Evolutionary conservation across 2,888 invertebrate genomes (phyloP), one percentile per base, ranked within the genome.

Genomic region (Quadriops clusia): DNA sequence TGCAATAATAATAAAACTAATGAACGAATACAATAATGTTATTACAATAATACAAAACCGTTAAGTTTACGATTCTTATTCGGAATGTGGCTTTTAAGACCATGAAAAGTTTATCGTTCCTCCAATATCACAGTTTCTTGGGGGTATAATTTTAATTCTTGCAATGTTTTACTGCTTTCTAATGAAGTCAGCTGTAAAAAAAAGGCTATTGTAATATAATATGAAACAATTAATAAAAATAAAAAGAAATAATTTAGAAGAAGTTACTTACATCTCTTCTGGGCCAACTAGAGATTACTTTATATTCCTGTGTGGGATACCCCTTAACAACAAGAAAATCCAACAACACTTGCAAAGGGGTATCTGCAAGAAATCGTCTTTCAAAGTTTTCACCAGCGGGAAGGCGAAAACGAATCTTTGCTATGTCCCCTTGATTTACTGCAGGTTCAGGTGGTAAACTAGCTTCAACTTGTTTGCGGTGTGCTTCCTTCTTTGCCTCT

Each of bases 51-150:
- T n/a, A n/a, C n/a, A n/a, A n/a, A n/a, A n/a, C n/a, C n/a, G n/a
- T n/a, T n/a, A n/a, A n/a, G n/a, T n/a, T n/a, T n/a, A n/a, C n/a
- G n/a, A n/a, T n/a, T n/a, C n/a, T n/a, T n/a, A n/a, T n/a, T n/a
- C n/a, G n/a, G n/a, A n/a, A n/a, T n/a, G n/a, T n/a, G n/a, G n/a
- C n/a, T n/a, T n/a, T n/a, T n/a, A n/a, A n/a, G n/a, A n/a, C n/a
- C n/a, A n/a, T n/a, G n/a, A n/a, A n/a, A n/a, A n/a, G n/a, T n/a
- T 82, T 80, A 89, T 77, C 87, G 83, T 65, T 90, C 89, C 64
- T 94, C 93, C 47, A 94, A 67, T 67, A 86, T 89, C 46, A 94
- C 74, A 44, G 91, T 91, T 70, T 94, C 94, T 70, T 94, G 91
- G 30, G 89, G 84, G 63, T 73, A 89, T 50, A 94, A 72, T 60